Percentiles rank a stretch among this genome's conserved stretches.
phyloP scores from a whole-genome alignment of 2,113 vertebrate genomes.

The Prunella fulvescens region DNA sequence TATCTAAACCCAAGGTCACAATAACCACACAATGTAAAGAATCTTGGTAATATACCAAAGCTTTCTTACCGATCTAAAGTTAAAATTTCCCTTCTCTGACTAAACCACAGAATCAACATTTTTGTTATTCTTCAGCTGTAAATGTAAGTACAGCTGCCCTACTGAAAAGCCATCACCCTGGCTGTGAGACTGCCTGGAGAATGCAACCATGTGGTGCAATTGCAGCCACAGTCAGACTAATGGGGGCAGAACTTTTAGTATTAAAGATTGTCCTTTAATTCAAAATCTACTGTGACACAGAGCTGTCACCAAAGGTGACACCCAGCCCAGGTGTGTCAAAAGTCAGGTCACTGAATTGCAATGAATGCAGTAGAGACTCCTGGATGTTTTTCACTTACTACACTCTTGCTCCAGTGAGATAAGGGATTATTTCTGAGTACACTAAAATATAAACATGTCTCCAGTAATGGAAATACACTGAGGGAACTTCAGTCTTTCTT shows the following conservation, averaged over 20 bases:
- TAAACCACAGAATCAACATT: neutral
- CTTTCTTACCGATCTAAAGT: neutral
- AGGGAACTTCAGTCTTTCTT: neutral
- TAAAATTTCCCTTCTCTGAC: neutral
- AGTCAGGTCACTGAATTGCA: neutral
- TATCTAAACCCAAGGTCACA: neutral
- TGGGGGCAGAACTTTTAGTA: neutral
- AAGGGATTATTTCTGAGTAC: neutral
- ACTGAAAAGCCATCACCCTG: neutral
- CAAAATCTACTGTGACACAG: neutral
- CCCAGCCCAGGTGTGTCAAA: neutral
- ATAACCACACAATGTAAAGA: neutral
- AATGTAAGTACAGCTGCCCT: neutral
- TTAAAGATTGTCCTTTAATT: neutral
- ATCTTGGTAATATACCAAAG: neutral
- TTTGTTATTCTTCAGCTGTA: neutral
- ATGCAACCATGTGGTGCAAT: neutral
- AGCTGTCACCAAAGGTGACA: neutral
- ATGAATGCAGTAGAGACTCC: neutral
- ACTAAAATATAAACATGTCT: neutral
- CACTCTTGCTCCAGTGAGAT: neutral
- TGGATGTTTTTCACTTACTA: neutral
- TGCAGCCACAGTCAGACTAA: accelerated
- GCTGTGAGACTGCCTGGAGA: neutral
- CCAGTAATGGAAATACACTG: neutral